A percentile compares a stretch with the other conserved stretches of the same genome.
Evolutionary conservation across 2,797 vertebrate species (phyloP).

Genomic region (Glossophaga mutica): DNA sequence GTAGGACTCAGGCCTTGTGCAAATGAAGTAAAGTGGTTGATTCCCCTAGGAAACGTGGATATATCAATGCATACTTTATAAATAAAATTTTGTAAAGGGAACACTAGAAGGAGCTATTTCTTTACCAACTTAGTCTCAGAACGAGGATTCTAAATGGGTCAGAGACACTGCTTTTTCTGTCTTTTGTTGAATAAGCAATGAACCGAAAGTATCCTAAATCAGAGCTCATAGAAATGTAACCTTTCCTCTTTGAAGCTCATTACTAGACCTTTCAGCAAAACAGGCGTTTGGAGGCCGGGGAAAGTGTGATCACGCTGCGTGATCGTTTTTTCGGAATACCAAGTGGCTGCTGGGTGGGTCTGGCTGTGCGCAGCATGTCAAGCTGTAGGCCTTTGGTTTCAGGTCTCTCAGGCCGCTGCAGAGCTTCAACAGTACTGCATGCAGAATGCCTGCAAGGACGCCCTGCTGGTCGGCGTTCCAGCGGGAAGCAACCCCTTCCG

Average conservation of each 20-base stretch:
- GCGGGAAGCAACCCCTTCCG: conserved; percentile 97
- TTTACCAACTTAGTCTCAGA: not conserved
- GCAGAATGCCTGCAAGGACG: conserved; percentile 95
- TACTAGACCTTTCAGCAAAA: not conserved
- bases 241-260: not conserved
- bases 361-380: not conserved
- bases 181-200: not conserved
- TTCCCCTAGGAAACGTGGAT: not conserved
- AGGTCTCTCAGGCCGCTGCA: conserved; percentile 97
- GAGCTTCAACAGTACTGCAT: conserved; percentile 97
- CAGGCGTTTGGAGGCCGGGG: not conserved
- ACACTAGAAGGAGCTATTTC: not conserved
- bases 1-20: not conserved
- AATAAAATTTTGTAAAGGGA: not conserved
- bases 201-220: not conserved
- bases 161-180: not conserved
- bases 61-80: not conserved
- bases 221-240: not conserved
- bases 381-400: not conserved
- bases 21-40: not conserved
- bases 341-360: fast-evolving
- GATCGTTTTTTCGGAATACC: not conserved
- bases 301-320: not conserved
- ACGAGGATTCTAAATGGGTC: conserved; percentile 17
- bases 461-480: conserved; percentile 92